phyloP scores from a whole-genome alignment of 2,113 vertebrate species.

The Phyllopteryx taeniolatus region DNA sequence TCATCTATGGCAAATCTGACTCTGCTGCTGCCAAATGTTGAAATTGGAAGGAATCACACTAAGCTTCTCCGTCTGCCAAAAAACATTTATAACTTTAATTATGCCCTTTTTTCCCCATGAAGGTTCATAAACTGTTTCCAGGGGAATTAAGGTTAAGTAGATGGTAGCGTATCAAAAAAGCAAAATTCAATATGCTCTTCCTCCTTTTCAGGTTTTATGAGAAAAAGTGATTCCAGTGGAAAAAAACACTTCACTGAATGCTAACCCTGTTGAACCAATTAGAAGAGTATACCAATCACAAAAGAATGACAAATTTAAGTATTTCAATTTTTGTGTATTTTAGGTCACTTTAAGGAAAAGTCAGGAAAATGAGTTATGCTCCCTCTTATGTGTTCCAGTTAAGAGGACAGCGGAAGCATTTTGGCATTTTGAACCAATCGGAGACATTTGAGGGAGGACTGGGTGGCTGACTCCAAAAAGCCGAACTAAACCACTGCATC shows the following conservation, averaged over 20 bases:
- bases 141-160: slow-evolving; percentile 2
- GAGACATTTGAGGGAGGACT: too few species aligned
- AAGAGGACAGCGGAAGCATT: too few species aligned
- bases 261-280: not conserved
- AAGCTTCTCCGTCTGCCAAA: slow-evolving; percentile 1
- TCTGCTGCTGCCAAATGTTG: slow-evolving; percentile 3
- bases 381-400: too few species aligned
- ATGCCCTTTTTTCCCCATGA: not conserved
- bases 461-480: too few species aligned
- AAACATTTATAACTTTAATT: not conserved
- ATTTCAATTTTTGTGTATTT: not conserved
- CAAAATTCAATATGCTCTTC: not conserved
- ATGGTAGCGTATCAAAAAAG: not conserved
- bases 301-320: not conserved
- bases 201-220: not conserved
- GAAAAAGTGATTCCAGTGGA: not conserved
- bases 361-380: too few species aligned
- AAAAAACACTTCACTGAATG: not conserved
- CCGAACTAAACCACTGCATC: too few species aligned
- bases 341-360: not conserved
- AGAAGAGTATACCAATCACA: not conserved
- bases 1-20: not conserved
- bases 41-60: not conserved
- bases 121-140: slow-evolving; percentile 1
- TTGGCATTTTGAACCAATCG: too few species aligned